Evolutionary conservation across 2,797 vertebrate genomes (phyloP).

Genomic region (Poecilia wingei): DNA sequence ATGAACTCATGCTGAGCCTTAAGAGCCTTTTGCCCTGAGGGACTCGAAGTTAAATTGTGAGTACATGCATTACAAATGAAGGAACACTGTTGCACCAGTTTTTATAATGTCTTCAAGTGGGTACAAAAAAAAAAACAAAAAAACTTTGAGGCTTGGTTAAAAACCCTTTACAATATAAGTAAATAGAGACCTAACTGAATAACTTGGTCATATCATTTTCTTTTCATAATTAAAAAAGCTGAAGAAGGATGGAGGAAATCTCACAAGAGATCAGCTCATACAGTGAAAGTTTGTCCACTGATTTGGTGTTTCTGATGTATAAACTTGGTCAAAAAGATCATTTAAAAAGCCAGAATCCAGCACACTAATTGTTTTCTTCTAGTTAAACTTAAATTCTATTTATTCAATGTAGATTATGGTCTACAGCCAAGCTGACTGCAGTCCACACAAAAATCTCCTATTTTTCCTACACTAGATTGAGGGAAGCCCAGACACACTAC

Average conservation of each 20-base stretch:
- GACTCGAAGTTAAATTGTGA: constrained; percentile 10
- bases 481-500: not conserved
- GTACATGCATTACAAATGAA: constrained; percentile 10
- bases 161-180: not conserved
- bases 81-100: not conserved
- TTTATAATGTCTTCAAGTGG: not conserved
- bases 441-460: not conserved
- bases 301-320: not conserved
- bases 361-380: not conserved
- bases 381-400: not conserved
- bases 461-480: not conserved
- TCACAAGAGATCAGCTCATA: not conserved
- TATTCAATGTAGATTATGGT: not conserved
- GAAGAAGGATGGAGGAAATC: not conserved
- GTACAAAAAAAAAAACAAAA: not conserved
- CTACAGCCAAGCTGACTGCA: not conserved
- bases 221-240: not conserved
- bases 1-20: constrained; percentile 6
- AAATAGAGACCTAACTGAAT: not conserved
- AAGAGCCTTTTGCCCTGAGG: not conserved
- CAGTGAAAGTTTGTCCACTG: not conserved
- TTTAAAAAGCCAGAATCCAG: no score
- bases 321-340: not conserved
- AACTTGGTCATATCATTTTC: not conserved
- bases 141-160: not conserved